Conservation (phyloP, 2,113 vertebrate genomes). For the Apteryx owenii region DNA sequence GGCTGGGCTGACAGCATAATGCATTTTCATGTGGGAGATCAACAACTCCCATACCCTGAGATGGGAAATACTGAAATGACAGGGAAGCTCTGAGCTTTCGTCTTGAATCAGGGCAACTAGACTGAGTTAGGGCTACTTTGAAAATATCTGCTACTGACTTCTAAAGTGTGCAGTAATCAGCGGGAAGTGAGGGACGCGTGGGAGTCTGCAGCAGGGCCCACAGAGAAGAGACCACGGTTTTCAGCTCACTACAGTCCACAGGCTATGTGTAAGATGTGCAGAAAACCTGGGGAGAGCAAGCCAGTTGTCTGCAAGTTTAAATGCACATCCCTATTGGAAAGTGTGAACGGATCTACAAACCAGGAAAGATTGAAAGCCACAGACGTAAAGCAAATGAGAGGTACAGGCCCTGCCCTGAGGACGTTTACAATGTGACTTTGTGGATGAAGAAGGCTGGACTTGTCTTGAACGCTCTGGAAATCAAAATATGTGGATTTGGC, state of each 20-base stretch:
- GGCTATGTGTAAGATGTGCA: conserved; percentile 31
- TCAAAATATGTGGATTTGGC: neutral
- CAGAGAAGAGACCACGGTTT: neutral
- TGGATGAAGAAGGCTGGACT: conserved; percentile 32
- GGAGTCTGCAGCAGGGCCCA: neutral
- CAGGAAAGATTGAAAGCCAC: conserved; percentile 27
- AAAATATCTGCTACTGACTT: neutral
- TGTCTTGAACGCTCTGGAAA: neutral
- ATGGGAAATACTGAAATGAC: conserved; percentile 31
- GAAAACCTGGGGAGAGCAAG: conserved; percentile 4
- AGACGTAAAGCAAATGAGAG: conserved; percentile 19
- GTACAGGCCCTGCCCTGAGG: conserved; percentile 51
- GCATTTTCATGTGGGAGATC: conserved; percentile 66
- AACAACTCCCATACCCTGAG: conserved; percentile 64
- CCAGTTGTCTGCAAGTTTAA: conserved; percentile 44
- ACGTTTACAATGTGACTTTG: neutral
- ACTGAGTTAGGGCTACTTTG: neutral
- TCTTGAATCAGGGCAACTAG: neutral
- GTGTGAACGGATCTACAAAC: conserved; percentile 18
- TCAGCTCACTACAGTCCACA: neutral
- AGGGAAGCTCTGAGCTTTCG: conserved; percentile 10
- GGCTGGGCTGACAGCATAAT: conserved; percentile 67
- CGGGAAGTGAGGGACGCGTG: neutral
- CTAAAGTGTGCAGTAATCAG: neutral
- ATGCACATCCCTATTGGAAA: neutral